Percentiles rank a stretch among this genome's conserved stretches.
These are phyloP conservation scores for Drosophila bocki DNA, from an alignment of 1,140 invertebrate species.

Conservation along the genomic window DNA sequence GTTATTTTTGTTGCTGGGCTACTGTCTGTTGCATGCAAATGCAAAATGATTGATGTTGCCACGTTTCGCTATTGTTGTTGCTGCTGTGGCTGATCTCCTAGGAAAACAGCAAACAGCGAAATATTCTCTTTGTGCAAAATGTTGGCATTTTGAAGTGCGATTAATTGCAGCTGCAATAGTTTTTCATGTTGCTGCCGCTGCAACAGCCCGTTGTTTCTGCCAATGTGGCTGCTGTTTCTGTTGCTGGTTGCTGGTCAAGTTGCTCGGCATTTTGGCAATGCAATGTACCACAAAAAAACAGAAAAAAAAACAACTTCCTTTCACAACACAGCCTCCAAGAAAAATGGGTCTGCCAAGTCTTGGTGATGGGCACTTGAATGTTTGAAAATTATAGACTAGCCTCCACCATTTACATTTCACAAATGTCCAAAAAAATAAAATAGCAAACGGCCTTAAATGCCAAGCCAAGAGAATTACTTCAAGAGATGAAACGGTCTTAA, in stretches of 20 bases:
- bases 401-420: slow-evolving; percentile 58
- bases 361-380: slow-evolving; percentile 74
- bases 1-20: slow-evolving; percentile 39
- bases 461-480: slow-evolving; percentile 35
- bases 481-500: slow-evolving; percentile 4
- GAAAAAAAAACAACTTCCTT: slow-evolving; percentile 52
- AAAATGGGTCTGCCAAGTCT: slow-evolving; percentile 67
- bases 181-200: slow-evolving; percentile 68
- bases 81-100: slow-evolving; percentile 16
- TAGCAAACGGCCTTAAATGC: slow-evolving; percentile 50
- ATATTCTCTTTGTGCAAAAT: slow-evolving; percentile 79
- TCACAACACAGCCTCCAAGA: slow-evolving; percentile 61
- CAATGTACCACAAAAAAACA: slow-evolving; percentile 22
- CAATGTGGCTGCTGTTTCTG: slow-evolving; percentile 22
- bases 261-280: slow-evolving; percentile 58
- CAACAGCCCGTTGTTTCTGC: slow-evolving; percentile 23
- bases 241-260: slow-evolving; percentile 46
- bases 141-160: slow-evolving; percentile 82
- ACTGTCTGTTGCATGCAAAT: slow-evolving; percentile 74
- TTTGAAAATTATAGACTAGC: slow-evolving; percentile 71
- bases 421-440: slow-evolving; percentile 58
- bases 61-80: slow-evolving; percentile 47
- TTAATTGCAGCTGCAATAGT: slow-evolving; percentile 82
- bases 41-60: slow-evolving; percentile 79
- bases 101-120: slow-evolving; percentile 58